Base-by-base conservation (phyloP, 2,797 vertebrate species). In the Apogon talboti region DNA sequence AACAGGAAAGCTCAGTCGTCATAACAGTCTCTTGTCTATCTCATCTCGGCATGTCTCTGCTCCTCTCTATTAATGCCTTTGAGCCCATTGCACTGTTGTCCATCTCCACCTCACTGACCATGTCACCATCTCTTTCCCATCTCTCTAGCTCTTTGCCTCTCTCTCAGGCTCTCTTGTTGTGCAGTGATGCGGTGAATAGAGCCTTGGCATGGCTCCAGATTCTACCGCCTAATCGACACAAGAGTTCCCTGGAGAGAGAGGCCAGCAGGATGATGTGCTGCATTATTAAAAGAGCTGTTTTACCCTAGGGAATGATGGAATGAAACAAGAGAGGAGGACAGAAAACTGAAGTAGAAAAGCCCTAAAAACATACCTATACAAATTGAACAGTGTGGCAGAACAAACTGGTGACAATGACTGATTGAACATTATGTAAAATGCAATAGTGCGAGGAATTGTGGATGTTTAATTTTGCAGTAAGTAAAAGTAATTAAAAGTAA, bases 201-300 rank as follows among this genome's bases (percentile, higher is more conserved):
- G 53, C 75, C 54, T 65, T 82, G 83, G 85, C 84, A 62, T 14
- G 64, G 60, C 67, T 89, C 87, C 89, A 91, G 74, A 85, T 82
- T 87, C 82, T 86, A 70, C 84, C n/a, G 43, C 83, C 82, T 90
- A 90, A 91, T 90, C 80, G 78, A 89, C 85, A 89, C 86, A 85
- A 89, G 88, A 87, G 86, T 79, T 87, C 87, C 81, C 81, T 6
- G 35, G 82, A 89, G 89, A 83, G 84, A 68, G 69, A 76, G 70
- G 77, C 82, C 66, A 50, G 78, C 67, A 73, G 78, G 74, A 89
- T 74, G 84, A 88, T 85, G 83, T 81, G 81, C 76, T 90, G 82
- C 86, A 90, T 88, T 92, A 91, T 91, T 92, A 89, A 91, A 90
- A 90, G 82, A 83, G 62, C 61, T 76, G 74, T 78, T 80, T 75